Evolutionary conservation across 2,113 vertebrate genomes (phyloP), one percentile per base, ranked within the genome.

Genomic region (Coregonus clupeaformis): DNA sequence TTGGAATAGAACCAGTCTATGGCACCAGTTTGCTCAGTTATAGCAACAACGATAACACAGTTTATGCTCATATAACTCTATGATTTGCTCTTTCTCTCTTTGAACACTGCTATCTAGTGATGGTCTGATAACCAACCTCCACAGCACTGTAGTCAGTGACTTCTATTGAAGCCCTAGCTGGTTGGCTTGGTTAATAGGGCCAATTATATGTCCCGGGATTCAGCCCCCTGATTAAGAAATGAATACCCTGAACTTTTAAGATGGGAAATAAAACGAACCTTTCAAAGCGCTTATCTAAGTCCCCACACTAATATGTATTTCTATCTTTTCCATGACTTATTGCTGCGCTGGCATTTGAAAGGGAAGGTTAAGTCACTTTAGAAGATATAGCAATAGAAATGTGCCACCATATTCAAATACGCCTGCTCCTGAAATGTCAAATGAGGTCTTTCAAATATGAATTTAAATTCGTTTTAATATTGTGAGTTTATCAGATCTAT

Each of bases 171-270:
- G 62, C 42, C 22, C n/a, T 57, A 55, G 22, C 30, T 24, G 20
- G 3, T 20, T 55, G 42, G 6, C 29, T 30, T 66, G 69, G 67
- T 9, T 75, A 45, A 75, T 64, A 64, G 45, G 68, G 25, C 63
- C 80, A 80, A 80, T 80, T 73, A 75, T 22, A 77, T 64, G 7
- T 55, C 67, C 69, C 55, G 52, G 25, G 30, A 64, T 66, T 75
- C 55, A 59, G 69, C 22, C 30, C 60, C 14, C 22, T 47, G 68
- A 79, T 71, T 79, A 68, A 75, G 71, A 62, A 69, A 63, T 42
- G 25, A 77, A 74, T 75, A 60, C 32, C 12, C 36, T 77, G 68
- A 73, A 72, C 79, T 81, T 78, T 74, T 69, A 73, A 77, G 76
- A 72, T 42, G 2, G 66, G 25, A 71, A 76, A 55, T 69, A 52